phyloP scores from a whole-genome alignment of 2,113 vertebrate species.

The Tychaedon coryphoeus region DNA sequence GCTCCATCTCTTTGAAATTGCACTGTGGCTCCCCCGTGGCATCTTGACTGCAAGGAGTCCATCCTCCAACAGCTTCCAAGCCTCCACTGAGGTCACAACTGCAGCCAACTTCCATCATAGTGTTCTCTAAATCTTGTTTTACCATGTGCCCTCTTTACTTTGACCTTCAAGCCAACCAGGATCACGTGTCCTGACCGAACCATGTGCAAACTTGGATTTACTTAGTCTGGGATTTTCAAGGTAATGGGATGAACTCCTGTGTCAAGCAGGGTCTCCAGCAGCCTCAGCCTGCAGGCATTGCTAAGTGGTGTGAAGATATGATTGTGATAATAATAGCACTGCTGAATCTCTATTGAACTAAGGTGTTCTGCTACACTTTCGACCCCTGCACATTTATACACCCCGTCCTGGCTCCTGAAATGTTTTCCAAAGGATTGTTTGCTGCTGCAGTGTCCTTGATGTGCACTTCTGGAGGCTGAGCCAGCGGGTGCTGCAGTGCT shows the following conservation, averaged over 20 bases:
- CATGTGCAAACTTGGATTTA: not conserved
- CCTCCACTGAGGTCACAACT: not conserved
- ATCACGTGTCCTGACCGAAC: not conserved
- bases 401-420: not conserved
- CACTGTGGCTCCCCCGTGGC: not conserved
- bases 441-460: conserved; percentile 46
- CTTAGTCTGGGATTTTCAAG: not conserved
- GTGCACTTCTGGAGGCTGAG: conserved; percentile 32
- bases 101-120: not conserved
- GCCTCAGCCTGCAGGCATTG: not conserved
- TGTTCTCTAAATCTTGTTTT: not conserved
- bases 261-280: not conserved
- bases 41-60: not conserved
- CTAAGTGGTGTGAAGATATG: not conserved
- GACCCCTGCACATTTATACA: not conserved
- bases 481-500: not conserved
- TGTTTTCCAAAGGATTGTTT: not conserved
- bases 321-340: not conserved
- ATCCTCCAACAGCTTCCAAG: not conserved
- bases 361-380: not conserved
- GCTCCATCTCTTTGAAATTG: not conserved
- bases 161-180: not conserved
- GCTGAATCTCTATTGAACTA: not conserved
- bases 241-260: not conserved
- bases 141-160: not conserved